Evolutionary conservation across 2,113 vertebrate genomes (phyloP), one percentile per base, ranked within the genome.

Genomic region (Xenopus laevis): DNA sequence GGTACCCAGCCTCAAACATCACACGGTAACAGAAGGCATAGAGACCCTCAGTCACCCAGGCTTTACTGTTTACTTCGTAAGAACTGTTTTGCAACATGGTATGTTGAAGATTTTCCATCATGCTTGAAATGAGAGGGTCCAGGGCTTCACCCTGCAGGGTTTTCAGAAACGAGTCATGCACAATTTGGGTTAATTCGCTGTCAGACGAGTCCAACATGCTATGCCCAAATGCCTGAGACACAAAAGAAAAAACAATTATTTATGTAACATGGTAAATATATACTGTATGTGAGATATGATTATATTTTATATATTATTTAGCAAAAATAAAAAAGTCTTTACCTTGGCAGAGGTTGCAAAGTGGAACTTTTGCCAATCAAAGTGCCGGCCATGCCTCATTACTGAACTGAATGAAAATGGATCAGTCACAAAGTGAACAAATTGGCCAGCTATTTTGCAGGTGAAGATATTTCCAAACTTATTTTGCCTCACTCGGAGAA

Each of bases 301-400:
- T 40, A 40, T 18, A 50, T 13, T 50, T 13, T 50, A n/a, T 2
- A 50, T 13, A 50, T 16, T 50, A 50, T 10, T 50, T 50, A 16
- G 15, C 17, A 55, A 55, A 4, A n/a, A 55, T 16, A n/a, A n/a
- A n/a, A 27, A 13, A 55, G 53, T 55, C 78, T 75, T 4, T 89
- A 98, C 97, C 95, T 99, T 98, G 8, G 92, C 93, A 79, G 97
- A 97, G 23, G 93, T 92, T 53, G 90, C 81, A 67, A 95, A 98
- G 78, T 98, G 94, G 81, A 99, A 98, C 84, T 97, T 98, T 82
- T 93, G 96, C 96, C 96, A 98, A 68, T 99, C 95, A 63, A 99
- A 84, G 71, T 96, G 86, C 79, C 93, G 89, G 17, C 95, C 96
- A 50, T 98, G 96, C 67, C 92, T 89, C 72, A 94, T 90, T 79